These are phyloP conservation scores for Galagoides demidoff DNA, from an alignment of 2,797 vertebrate genomes.

Conservation along the genomic window DNA sequence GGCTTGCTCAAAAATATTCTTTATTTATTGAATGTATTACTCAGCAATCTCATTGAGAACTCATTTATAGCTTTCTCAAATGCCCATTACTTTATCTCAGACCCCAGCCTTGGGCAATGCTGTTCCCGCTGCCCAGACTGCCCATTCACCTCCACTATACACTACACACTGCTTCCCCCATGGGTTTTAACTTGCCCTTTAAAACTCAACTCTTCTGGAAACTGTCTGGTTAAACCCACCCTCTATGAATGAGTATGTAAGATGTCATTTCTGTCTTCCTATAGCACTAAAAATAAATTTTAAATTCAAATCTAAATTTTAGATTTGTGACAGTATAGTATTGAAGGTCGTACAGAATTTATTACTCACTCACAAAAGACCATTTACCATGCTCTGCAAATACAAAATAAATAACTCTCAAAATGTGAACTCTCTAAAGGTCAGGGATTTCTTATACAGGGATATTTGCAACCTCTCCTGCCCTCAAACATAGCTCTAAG, in stretches of 20 bases:
- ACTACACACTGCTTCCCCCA: background rate
- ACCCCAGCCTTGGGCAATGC: background rate
- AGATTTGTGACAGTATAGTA: background rate
- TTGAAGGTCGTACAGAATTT: conserved; percentile 23
- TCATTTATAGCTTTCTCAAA: background rate
- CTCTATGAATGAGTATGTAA: background rate
- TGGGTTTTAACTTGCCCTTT: background rate
- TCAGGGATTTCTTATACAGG: background rate
- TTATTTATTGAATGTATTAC: background rate
- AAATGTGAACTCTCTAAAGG: background rate
- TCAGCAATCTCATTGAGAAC: background rate
- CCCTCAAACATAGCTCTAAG: background rate
- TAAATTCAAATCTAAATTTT: conserved; percentile 38
- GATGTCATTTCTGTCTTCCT: background rate
- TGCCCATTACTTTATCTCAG: background rate
- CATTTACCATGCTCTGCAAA: background rate
- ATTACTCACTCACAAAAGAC: background rate
- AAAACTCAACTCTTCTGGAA: background rate
- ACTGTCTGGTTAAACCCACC: background rate
- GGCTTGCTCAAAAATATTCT: conserved; percentile 2
- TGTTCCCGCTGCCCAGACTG: background rate
- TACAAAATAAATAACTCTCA: conserved; percentile 1
- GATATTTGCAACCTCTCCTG: background rate
- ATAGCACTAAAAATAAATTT: conserved; percentile 9
- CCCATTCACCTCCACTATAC: background rate